phyloP scores from a whole-genome alignment of 2,113 vertebrate species.

The Macrotus californicus region DNA sequence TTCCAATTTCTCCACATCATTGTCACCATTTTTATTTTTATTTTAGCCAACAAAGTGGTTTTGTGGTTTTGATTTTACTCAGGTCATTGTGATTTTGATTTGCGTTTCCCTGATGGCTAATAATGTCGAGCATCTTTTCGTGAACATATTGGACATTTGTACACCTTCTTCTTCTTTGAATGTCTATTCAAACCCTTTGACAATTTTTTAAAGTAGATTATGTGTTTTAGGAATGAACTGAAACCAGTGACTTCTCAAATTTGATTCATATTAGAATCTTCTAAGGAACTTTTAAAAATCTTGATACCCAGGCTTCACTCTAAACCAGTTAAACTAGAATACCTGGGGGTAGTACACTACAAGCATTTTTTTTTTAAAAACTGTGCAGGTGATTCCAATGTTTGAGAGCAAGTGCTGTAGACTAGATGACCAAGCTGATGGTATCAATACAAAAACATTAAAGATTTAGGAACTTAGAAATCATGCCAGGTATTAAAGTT shows the following conservation, averaged over 20 bases:
- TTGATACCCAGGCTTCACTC: not conserved
- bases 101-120: not conserved
- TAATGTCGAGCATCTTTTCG: not conserved
- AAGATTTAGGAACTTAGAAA: slow-evolving; percentile 8
- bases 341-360: not conserved
- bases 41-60: not conserved
- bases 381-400: not conserved
- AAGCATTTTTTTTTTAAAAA: not conserved
- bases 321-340: not conserved
- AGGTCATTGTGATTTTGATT: not conserved
- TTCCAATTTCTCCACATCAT: not conserved
- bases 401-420: slow-evolving; percentile 13
- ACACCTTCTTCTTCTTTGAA: not conserved
- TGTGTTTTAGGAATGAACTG: not conserved
- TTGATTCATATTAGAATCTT: not conserved
- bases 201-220: not conserved
- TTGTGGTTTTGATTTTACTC: not conserved
- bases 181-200: slow-evolving; percentile 18
- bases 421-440: not conserved
- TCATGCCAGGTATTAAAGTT: not conserved
- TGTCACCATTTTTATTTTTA: not conserved
- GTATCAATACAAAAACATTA: not conserved
- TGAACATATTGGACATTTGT: not conserved
- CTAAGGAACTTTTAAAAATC: not conserved
- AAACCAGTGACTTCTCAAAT: slow-evolving; percentile 11